phyloP scores from a whole-genome alignment of 2,113 vertebrate species.

The Zootoca vivipara region DNA sequence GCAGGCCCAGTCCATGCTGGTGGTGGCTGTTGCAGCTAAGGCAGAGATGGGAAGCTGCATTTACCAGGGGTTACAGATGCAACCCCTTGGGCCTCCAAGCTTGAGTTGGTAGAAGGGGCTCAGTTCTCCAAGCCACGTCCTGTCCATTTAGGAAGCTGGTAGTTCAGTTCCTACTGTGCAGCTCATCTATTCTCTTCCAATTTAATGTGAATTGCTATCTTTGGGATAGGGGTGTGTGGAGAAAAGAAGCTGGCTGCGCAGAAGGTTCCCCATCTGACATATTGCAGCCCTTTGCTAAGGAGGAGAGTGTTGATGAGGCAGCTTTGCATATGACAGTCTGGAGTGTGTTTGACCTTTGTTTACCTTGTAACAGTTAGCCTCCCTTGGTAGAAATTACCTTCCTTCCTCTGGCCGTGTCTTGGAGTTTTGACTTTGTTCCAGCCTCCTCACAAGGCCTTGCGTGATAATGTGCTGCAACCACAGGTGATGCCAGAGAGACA shows the following conservation, averaged over 20 bases:
- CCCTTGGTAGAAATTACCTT: neutral
- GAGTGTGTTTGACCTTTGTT: conserved; percentile 26
- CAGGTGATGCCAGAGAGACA: neutral
- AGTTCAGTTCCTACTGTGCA: neutral
- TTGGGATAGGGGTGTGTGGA: neutral
- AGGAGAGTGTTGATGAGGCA: neutral
- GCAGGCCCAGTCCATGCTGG: no score
- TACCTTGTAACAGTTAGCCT: conserved; percentile 29
- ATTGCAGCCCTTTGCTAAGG: conserved; percentile 41
- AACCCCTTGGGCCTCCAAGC: no score
- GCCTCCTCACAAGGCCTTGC: neutral
- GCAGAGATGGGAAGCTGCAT: neutral
- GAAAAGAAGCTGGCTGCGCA: neutral
- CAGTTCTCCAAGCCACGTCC: no score
- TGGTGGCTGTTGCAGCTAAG: neutral
- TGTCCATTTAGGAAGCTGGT: neutral
- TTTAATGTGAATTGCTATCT: neutral
- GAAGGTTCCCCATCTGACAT: conserved; percentile 7
- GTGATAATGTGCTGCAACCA: neutral
- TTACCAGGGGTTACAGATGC: neutral
- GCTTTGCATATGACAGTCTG: conserved; percentile 11
- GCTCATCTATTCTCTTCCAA: neutral
- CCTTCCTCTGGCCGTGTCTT: neutral
- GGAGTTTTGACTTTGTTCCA: neutral
- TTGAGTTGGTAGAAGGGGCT: no score